These are phyloP conservation scores for Harpagoxenus sublaevis DNA, from an alignment of 2,888 invertebrate genomes.

Conservation along the genomic window DNA sequence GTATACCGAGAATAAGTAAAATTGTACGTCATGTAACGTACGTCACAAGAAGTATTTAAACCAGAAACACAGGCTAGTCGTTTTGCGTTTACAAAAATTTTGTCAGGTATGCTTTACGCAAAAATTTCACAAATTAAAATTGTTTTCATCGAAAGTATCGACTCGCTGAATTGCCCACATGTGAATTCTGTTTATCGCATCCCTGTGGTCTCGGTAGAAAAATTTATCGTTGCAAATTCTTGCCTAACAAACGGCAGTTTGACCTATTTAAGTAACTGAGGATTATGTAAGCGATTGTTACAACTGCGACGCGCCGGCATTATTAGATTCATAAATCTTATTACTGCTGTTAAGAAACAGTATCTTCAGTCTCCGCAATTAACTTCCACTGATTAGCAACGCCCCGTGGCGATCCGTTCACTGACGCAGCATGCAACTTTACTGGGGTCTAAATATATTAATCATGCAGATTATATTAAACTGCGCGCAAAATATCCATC, in stretches of 20 bases:
- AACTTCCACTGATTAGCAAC: conserved; percentile 16
- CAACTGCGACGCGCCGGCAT: conserved; percentile 52
- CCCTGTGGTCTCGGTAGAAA: not conserved
- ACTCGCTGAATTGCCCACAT: not conserved
- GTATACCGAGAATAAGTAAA: not conserved
- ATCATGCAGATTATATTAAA: conserved; percentile 7
- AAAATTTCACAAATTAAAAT: conserved; percentile 3
- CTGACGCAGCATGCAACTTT: not conserved
- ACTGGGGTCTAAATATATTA: conserved; percentile 4
- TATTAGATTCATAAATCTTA: conserved; percentile 69
- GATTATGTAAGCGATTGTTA: conserved; percentile 53
- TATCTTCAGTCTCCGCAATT: conserved; percentile 11
- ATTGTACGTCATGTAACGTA: not conserved
- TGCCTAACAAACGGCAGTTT: conserved; percentile 1
- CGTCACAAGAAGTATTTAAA: not conserved
- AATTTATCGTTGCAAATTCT: conserved; percentile 19
- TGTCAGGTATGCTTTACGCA: not conserved
- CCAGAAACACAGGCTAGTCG: not conserved
- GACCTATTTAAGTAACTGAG: not conserved
- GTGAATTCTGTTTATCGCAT: not conserved
- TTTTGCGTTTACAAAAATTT: not conserved
- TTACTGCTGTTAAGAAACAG: conserved; percentile 46
- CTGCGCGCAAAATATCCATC: not conserved
- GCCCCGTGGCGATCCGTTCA: not conserved
- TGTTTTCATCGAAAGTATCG: not conserved